phyloP scores from a whole-genome alignment of 2,888 invertebrate species.

The Galerucella pusilla region DNA sequence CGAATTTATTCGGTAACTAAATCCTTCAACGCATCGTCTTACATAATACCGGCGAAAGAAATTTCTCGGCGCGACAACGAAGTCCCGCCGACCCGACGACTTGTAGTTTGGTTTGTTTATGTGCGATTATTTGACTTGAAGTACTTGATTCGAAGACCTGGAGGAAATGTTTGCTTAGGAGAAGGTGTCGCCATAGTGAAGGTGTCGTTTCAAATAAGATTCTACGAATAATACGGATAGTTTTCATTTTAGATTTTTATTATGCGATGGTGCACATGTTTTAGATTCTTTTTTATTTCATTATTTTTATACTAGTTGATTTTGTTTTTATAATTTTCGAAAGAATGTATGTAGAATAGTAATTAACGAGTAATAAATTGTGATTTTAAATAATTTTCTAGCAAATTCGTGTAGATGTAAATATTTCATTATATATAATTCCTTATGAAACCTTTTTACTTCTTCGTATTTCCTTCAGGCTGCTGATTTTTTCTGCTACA shows the following conservation, averaged over 20 bases:
- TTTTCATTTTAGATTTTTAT: too few relatives aligned
- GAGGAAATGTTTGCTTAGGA: slow-evolving; percentile 13
- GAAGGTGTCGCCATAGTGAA: slow-evolving; percentile 11
- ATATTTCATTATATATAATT: too few relatives aligned
- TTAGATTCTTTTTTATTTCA: too few relatives aligned
- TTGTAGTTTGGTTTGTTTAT: not conserved
- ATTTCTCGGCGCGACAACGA: not conserved
- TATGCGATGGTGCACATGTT: slow-evolving; percentile 19
- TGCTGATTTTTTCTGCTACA: too few relatives aligned
- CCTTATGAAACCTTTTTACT: too few relatives aligned
- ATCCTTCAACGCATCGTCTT: not conserved
- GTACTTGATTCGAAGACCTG: slow-evolving; percentile 14
- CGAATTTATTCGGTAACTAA: not conserved
- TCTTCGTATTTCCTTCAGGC: too few relatives aligned
- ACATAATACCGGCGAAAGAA: slow-evolving; percentile 10
- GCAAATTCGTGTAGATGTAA: too few relatives aligned
- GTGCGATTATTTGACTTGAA: not conserved
- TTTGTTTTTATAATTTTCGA: too few relatives aligned
- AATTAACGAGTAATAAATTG: too few relatives aligned
- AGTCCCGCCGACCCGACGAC: not conserved
- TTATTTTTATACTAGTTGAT: too few relatives aligned
- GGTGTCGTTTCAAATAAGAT: slow-evolving; percentile 8
- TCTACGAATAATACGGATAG: not conserved
- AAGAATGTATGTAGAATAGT: too few relatives aligned
- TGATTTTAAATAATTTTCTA: too few relatives aligned